Evolutionary conservation across 2,888 invertebrate species (phyloP).

Genomic region (Gastrophysa polygoni): DNA sequence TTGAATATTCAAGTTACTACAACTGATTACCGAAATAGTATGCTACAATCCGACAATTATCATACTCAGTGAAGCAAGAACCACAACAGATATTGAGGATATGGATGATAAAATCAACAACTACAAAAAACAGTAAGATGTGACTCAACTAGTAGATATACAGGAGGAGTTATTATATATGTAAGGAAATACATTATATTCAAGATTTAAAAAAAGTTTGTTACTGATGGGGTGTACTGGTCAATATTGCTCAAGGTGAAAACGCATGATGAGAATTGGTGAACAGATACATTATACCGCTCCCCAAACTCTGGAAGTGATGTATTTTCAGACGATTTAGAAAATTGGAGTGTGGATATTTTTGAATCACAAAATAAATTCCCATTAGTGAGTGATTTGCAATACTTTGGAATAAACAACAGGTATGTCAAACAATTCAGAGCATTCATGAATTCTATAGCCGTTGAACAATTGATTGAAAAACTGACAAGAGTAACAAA

Average conservation of each 20-base stretch:
- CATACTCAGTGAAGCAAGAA: constrained; percentile 7
- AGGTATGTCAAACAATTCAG: constrained; percentile 2
- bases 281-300: background rate
- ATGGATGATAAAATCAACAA: constrained; percentile 4
- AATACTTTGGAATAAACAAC: constrained; percentile 1
- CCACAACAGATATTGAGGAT: constrained; percentile 2
- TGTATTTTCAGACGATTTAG: background rate
- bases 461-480: constrained; percentile 8
- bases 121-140: constrained; percentile 5
- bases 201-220: constrained; percentile 4
- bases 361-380: constrained; percentile 5
- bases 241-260: constrained; percentile 7
- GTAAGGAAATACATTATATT: constrained; percentile 5
- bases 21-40: constrained; percentile 9
- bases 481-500: constrained; percentile 6
- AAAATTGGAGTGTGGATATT: constrained; percentile 7
- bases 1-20: background rate
- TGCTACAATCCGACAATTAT: constrained; percentile 6
- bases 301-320: background rate
- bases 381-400: constrained; percentile 1
- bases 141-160: constrained; percentile 10
- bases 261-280: constrained; percentile 9
- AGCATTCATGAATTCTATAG: constrained; percentile 5
- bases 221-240: constrained; percentile 1
- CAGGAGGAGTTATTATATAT: constrained; percentile 9